Conservation (phyloP, 1,140 invertebrate species). For the Maconellicoccus hirsutus region DNA sequence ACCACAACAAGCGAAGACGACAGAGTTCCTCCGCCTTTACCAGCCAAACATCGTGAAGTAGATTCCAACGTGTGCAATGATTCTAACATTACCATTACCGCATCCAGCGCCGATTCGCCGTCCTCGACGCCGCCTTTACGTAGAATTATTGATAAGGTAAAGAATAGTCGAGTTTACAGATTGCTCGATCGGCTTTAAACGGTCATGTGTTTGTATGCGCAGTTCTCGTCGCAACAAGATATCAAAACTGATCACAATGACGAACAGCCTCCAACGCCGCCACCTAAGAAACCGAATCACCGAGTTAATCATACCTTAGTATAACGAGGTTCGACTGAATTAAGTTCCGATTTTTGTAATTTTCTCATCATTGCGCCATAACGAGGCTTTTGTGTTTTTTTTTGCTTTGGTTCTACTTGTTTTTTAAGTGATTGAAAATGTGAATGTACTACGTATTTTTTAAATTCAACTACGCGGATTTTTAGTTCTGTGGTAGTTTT, state of each 20-base stretch:
- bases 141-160: neutral
- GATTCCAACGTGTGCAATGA: slow-evolving; percentile 47
- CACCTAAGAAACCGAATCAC: neutral
- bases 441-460: neutral
- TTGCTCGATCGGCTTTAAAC: neutral
- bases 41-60: slow-evolving; percentile 50
- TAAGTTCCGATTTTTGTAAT: neutral
- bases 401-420: neutral
- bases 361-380: neutral
- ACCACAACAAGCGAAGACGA: slow-evolving; percentile 50
- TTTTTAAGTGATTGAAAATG: neutral
- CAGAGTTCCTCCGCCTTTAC: slow-evolving; percentile 51
- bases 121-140: neutral
- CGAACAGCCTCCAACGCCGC: neutral
- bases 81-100: neutral
- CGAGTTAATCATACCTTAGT: slow-evolving; percentile 12
- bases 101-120: neutral
- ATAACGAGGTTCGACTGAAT: neutral
- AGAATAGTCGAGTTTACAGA: neutral
- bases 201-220: neutral
- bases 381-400: neutral
- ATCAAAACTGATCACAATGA: neutral
- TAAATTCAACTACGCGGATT: neutral
- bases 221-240: neutral
- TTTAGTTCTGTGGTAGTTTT: neutral